These are phyloP conservation scores for Bostrychus sinensis DNA, from an alignment of 2,113 vertebrate species.

Conservation along the genomic window DNA sequence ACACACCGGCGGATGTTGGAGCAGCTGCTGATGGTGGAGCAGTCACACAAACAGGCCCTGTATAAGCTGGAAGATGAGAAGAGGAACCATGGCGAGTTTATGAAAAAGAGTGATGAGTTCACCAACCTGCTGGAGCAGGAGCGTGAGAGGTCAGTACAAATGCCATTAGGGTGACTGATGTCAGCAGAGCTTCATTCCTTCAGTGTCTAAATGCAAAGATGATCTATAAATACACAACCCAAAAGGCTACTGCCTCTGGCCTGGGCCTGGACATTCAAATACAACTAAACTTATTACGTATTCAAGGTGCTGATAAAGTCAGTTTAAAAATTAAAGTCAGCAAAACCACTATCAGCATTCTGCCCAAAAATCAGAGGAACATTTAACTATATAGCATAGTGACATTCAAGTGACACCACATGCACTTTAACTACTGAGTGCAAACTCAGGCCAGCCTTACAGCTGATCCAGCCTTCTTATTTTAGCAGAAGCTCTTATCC, in stretches of 20 bases:
- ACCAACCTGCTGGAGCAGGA: constrained; percentile 94
- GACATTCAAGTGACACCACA: constrained; percentile 1
- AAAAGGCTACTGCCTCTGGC: not conserved
- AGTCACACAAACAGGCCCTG: constrained; percentile 89
- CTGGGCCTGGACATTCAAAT: not conserved
- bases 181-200: not conserved
- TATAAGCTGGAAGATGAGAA: constrained; percentile 91
- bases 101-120: constrained; percentile 94
- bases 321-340: not conserved
- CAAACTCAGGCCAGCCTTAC: constrained; percentile 22
- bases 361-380: constrained; percentile 4
- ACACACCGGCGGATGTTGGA: constrained; percentile 89
- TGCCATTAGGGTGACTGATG: not conserved
- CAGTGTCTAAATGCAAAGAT: not conserved
- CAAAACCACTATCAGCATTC: not conserved
- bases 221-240: not conserved
- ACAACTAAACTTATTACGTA: not conserved
- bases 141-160: constrained; percentile 88
- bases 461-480: constrained; percentile 14
- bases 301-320: not conserved
- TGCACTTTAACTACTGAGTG: constrained; percentile 12
- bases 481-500: constrained; percentile 22
- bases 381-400: not conserved
- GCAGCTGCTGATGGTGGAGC: constrained; percentile 92
- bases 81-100: constrained; percentile 90